Percentiles rank a stretch among this genome's conserved stretches.
Evolutionary conservation across 2,113 vertebrate genomes (phyloP).

Genomic region (Bubalus kerabau): DNA sequence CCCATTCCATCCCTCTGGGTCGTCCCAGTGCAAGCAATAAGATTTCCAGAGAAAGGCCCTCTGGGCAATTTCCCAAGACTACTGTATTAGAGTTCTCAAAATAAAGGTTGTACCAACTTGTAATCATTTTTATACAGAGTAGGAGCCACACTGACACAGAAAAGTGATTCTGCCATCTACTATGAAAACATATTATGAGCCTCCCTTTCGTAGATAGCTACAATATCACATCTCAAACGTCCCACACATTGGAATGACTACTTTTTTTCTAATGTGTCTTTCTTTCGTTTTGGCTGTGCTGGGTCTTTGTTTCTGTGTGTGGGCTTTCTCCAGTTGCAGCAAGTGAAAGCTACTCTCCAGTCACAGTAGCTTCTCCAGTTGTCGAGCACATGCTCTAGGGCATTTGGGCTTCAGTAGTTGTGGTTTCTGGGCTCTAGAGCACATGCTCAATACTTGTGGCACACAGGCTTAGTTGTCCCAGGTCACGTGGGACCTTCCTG

Average conservation of each 20-base stretch:
- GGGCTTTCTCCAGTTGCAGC: not conserved
- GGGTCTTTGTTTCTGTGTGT: not conserved
- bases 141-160: not conserved
- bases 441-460: not conserved
- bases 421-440: not conserved
- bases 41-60: not conserved
- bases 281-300: not conserved
- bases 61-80: not conserved
- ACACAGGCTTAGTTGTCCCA: not conserved
- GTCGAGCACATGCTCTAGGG: not conserved
- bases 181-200: not conserved
- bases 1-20: too few species aligned
- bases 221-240: fast-evolving
- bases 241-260: not conserved
- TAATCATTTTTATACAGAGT: not conserved
- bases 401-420: not conserved
- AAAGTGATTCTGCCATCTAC: not conserved
- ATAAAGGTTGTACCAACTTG: not conserved
- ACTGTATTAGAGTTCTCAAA: not conserved
- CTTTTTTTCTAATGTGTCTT: not conserved
- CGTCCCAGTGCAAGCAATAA: not conserved
- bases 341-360: not conserved
- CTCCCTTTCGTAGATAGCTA: not conserved
- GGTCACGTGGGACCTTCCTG: not conserved
- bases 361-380: not conserved